Base-by-base conservation (phyloP, 2,113 vertebrate species). In the Climacteris rufus region DNA sequence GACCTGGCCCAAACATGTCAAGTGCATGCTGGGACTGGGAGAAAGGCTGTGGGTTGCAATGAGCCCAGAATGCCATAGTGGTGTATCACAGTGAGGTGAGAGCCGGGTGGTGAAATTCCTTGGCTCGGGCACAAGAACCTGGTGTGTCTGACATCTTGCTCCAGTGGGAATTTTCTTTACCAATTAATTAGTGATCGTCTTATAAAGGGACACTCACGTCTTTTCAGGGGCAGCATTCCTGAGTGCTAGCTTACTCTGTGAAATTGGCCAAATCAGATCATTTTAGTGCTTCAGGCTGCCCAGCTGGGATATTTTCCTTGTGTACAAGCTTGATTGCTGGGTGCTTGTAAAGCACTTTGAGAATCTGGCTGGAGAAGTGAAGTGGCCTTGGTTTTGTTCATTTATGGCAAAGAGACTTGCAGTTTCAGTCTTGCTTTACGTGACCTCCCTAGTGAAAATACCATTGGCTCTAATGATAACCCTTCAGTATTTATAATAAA, bases 101-200 rank as follows among this genome's bases (percentile, higher is more conserved):
- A 87, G 49, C 93, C 94, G 94, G 90, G 79, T 90, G 92, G 31
- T 91, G 90, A 91, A 92, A 93, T 64, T 87, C 87, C 90, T 77
- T 96, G 92, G 89, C 89, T 85, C 40, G 37, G 77, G 75, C 72
- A 69, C 85, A 57, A 72, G 74, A 64, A 49, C 80, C 72, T 77
- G 77, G n/a, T 71, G 77, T 52, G 70, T 82, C 72, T 89, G 60
- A 79, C 79, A 89, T 63, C 70, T 66, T 76, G n/a, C 42, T 95
- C 30, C 72, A 57, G 19, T 93, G 83, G 76, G 72, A 93, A 66
- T 94, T 91, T 83, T 92, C 90, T 91, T 75, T 83, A 83, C 71
- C 39, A 56, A 33, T 90, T 87, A 83, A 81, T 91, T 80, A 88
- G 35, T 23, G 60, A 83, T 83, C 74, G 85, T 83, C 76, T 68